Evolutionary conservation across 1,140 invertebrate species (phyloP).

Genomic region (Frieseomelitta varia): DNA sequence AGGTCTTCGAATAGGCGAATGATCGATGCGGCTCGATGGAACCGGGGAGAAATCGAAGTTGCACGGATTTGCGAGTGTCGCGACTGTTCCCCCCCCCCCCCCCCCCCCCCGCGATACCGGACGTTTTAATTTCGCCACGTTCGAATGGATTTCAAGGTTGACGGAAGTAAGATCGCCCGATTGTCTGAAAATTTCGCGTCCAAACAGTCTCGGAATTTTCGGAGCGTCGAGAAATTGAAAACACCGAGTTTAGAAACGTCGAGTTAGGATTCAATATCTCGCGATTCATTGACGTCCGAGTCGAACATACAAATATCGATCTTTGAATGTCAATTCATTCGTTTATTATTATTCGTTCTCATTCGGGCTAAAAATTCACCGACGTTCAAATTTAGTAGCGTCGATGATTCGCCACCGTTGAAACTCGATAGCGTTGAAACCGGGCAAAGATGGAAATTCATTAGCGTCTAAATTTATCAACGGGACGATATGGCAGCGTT

Average conservation of each 20-base stretch:
- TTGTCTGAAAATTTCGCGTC: neutral
- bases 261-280: too few species aligned
- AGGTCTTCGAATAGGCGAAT: constrained; percentile 5
- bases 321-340: too few species aligned
- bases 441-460: neutral
- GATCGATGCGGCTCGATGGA: constrained; percentile 10
- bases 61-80: constrained; percentile 7
- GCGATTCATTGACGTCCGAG: too few species aligned
- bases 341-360: too few species aligned
- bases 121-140: neutral
- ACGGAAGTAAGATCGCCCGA: neutral
- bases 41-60: neutral
- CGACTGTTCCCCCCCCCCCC: neutral
- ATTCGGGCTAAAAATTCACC: neutral
- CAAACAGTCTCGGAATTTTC: too few species aligned
- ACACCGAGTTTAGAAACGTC: too few species aligned
- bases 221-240: too few species aligned
- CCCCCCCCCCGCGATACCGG: neutral
- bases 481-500: neutral
- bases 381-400: neutral
- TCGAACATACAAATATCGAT: too few species aligned
- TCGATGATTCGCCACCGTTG: neutral
- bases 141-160: neutral
- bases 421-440: neutral
- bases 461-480: neutral